A percentile compares a stretch with the other conserved stretches of the same genome.
phyloP scores from a whole-genome alignment of 2,113 vertebrate genomes.

The Hippocampus zosterae region DNA sequence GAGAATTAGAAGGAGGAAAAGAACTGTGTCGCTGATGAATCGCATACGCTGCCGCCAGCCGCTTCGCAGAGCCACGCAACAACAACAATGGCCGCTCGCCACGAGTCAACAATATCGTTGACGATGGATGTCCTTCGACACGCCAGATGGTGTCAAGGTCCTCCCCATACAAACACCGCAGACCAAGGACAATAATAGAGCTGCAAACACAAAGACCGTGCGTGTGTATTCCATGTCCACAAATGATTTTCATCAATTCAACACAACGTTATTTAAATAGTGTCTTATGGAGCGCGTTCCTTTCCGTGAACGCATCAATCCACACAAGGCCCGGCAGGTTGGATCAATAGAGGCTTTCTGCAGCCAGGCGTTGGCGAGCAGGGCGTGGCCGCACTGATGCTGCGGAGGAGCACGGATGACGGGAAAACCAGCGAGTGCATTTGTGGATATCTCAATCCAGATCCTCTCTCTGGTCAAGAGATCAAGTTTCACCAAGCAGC shows the following conservation, averaged over 20 bases:
- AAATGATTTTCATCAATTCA: neutral
- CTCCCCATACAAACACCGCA: conserved; percentile 36
- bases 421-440: neutral
- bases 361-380: neutral
- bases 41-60: conserved; percentile 56
- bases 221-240: neutral
- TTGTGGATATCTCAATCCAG: neutral
- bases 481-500: neutral
- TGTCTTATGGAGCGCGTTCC: neutral
- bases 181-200: conserved; percentile 3
- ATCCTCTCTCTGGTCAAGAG: neutral
- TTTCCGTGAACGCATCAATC: neutral
- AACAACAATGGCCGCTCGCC: conserved; percentile 25
- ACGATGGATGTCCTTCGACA: conserved; percentile 51
- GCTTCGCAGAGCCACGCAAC: conserved; percentile 21
- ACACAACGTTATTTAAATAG: neutral
- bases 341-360: conserved; percentile 1
- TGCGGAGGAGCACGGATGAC: neutral
- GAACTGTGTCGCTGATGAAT: neutral
- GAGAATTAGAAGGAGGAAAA: neutral
- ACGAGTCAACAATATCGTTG: conserved; percentile 57
- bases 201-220: neutral
- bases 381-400: conserved; percentile 1
- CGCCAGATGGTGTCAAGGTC: conserved; percentile 43
- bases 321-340: neutral